Evolutionary conservation across 2,888 invertebrate species (phyloP), one percentile per base, ranked within the genome.

Genomic region (Lissocephala sabroskyi): DNA sequence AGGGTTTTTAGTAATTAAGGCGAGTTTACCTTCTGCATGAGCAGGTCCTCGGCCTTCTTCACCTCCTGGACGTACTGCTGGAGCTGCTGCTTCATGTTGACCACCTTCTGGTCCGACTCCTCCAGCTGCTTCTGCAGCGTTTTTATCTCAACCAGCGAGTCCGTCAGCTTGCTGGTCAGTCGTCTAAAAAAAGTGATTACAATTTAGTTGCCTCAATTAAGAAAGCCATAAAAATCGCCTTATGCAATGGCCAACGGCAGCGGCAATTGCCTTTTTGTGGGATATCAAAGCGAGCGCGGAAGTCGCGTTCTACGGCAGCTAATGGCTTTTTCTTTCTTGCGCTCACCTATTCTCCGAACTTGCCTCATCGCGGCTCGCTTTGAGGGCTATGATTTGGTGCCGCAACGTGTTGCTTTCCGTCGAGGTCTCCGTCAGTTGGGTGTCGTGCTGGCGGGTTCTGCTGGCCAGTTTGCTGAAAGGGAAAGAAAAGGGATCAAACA

Each of bases 41-140:
- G 86, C 49, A 93, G 84, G 68, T 94, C 93, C 82, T 94, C 93
- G 53, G 91, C 91, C 65, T 92, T 87, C 74, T 92, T 90, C 11
- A 94, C 90, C 86, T 94, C 93, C 65, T 89, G 89, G 3, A 94
- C 92, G 84, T 94, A 94, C 71, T 92, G 91, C 74, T 93, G 92
- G 52, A 94, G 83, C 78, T 94, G 92, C 55, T 89, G 87, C 79
- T 91, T 93, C 56, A 94, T 84, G 63, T 90, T 88, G 47, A 90
- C 90, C 16, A 92, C 90, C 85, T 94, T 92, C 74, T 89, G 87
- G 61, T 88, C 88, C 13, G 90, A 88, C 47, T 89, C 88, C 44
- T 91, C 91, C 62, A 92, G 86, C 79, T 92, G 91, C 61, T 88
- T 89, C 60, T 89, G 89, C 11, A 89, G 86, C 18, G 88, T 85